Evolutionary conservation across 2,888 invertebrate genomes (phyloP).

Genomic region (Allygus modestus): DNA sequence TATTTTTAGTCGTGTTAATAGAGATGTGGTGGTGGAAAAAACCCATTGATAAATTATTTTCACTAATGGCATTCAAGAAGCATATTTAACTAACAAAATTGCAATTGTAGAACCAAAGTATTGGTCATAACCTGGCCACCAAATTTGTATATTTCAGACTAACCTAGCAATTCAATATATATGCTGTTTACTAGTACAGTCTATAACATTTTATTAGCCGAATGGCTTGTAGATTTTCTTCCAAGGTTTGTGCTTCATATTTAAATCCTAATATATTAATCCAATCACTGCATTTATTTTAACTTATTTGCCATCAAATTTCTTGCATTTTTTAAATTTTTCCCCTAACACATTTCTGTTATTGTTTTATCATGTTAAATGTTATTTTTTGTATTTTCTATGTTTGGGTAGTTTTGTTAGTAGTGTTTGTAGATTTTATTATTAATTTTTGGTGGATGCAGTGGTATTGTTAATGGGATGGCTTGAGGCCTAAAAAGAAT

Average conservation of each 20-base stretch:
- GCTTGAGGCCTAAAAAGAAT: constrained; percentile 33
- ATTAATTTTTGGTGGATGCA: constrained; percentile 54
- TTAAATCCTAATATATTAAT: background rate
- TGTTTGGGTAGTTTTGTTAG: constrained; percentile 55
- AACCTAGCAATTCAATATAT: no score
- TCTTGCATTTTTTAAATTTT: constrained; percentile 31
- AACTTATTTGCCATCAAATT: background rate
- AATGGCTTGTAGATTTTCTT: no score
- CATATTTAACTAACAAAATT: no score
- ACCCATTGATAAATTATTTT: background rate
- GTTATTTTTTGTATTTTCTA: constrained; percentile 50
- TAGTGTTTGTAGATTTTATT: constrained; percentile 47
- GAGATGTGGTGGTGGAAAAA: constrained; percentile 45
- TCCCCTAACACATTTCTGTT: constrained; percentile 45
- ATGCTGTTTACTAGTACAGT: no score
- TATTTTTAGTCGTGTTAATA: constrained; percentile 34
- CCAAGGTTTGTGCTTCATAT: no score
- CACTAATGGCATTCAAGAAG: no score
- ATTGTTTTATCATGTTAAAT: constrained; percentile 25
- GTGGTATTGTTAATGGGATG: constrained; percentile 55
- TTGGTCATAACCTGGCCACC: no score
- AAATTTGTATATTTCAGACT: no score
- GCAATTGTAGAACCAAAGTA: no score
- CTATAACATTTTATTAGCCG: no score
- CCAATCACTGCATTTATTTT: constrained; percentile 31